Conservation (phyloP, 2,797 vertebrate genomes). For the Scolopax bukidnonensis region DNA sequence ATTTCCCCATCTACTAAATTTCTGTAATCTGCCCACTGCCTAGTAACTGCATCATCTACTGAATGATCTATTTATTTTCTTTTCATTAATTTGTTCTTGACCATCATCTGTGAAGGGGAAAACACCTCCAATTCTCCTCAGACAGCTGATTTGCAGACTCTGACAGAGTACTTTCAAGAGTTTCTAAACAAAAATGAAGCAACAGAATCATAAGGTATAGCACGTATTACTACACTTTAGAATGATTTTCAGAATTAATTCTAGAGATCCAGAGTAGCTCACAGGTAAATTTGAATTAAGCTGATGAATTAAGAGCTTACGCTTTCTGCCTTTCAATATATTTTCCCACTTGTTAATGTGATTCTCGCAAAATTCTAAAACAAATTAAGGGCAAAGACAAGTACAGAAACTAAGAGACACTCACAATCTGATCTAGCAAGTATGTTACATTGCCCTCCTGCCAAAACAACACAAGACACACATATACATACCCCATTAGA, state of each 20-base stretch:
- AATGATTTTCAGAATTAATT: neutral
- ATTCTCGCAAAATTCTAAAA: neutral
- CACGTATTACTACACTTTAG: accelerated
- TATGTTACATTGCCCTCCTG: accelerated
- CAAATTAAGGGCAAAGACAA: neutral
- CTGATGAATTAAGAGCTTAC: neutral
- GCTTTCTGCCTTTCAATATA: neutral
- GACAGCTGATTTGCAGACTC: neutral
- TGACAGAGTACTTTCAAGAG: neutral
- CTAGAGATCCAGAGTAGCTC: neutral
- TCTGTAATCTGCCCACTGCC: neutral
- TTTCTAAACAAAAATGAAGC: neutral
- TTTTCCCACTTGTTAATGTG: neutral
- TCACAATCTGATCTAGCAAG: neutral
- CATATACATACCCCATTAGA: constrained; percentile 89
- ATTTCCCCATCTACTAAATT: neutral
- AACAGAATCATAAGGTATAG: neutral
- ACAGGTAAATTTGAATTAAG: neutral
- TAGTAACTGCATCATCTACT: neutral
- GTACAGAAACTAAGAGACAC: neutral
- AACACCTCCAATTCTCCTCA: neutral
- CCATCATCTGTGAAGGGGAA: neutral
- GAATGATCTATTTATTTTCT: neutral
- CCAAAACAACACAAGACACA: neutral
- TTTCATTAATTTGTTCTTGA: neutral